Conservation (phyloP, 2,888 invertebrate species). For the Apotomis capreana region DNA sequence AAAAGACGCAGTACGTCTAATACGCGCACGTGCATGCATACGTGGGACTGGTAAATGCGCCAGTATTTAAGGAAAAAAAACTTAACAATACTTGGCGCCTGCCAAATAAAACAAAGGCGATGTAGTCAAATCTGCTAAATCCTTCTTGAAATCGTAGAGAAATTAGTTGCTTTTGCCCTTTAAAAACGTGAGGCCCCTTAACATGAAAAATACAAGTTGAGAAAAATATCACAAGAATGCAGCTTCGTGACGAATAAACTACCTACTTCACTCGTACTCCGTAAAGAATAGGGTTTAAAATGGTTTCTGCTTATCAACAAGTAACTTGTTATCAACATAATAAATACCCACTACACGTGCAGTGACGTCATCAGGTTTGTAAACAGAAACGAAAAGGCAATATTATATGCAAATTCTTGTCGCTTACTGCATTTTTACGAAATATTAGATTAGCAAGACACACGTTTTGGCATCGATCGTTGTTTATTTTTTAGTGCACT, state of each 20-base stretch:
- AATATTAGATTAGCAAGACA: not conserved
- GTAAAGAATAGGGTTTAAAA: not conserved
- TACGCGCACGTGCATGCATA: too few species aligned
- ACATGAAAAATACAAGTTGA: not conserved
- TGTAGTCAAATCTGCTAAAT: too few species aligned
- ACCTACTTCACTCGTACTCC: not conserved
- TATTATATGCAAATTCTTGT: not conserved
- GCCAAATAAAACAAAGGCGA: too few species aligned
- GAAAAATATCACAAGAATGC: not conserved
- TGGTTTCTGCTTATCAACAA: slow-evolving; percentile 9
- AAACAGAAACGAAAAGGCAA: not conserved
- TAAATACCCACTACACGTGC: slow-evolving; percentile 38
- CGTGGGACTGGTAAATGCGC: too few species aligned
- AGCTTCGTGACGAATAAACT: not conserved
- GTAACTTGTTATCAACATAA: slow-evolving; percentile 22
- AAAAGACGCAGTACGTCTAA: too few species aligned
- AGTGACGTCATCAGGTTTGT: slow-evolving; percentile 2
- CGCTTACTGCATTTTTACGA: not conserved
- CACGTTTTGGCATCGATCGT: slow-evolving; percentile 60
- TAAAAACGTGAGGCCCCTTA: too few species aligned
- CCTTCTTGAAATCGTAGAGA: too few species aligned
- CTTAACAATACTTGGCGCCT: too few species aligned
- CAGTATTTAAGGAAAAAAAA: too few species aligned
- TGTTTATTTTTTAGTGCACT: slow-evolving; percentile 56
- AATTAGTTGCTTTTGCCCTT: too few species aligned